These are phyloP conservation scores for Coregonus ussuriensis DNA, from an alignment of 2,797 vertebrate species.

Conservation along the genomic window DNA sequence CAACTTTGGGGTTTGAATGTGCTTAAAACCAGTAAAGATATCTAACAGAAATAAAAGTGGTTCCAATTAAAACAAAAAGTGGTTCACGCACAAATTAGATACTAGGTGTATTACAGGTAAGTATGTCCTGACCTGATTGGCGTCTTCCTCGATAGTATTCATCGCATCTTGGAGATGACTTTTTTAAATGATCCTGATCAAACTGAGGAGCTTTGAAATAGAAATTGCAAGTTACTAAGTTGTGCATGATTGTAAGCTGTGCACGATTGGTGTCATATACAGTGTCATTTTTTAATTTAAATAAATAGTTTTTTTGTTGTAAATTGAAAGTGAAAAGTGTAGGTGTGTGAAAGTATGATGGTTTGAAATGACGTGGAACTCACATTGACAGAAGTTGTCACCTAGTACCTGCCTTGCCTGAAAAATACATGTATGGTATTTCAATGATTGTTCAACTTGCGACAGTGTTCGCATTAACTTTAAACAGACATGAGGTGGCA, in stretches of 20 bases:
- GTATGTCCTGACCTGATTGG: slow-evolving; percentile 75
- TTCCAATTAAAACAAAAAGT: background rate
- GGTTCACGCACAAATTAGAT: background rate
- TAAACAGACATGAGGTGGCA: slow-evolving; percentile 50
- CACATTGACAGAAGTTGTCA: slow-evolving; percentile 83
- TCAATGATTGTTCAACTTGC: background rate
- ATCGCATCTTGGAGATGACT: slow-evolving; percentile 63
- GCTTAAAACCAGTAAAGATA: too few species aligned
- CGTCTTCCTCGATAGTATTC: slow-evolving; percentile 81
- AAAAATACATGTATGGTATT: background rate
- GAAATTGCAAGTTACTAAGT: background rate
- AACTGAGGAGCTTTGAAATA: slow-evolving; percentile 71
- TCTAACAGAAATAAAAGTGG: too few species aligned
- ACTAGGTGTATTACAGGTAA: background rate
- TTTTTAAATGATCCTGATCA: slow-evolving; percentile 71
- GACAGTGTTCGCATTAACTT: background rate
- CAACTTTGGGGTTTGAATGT: too few species aligned
- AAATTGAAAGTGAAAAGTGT: background rate
- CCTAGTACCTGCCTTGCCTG: slow-evolving; percentile 89
- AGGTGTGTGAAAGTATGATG: background rate
- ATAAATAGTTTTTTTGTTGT: too few species aligned
- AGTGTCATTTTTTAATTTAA: too few species aligned
- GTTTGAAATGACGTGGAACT: slow-evolving; percentile 53
- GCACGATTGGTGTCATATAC: background rate
- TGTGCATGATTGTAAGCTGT: background rate